Percentiles rank a stretch among this genome's conserved stretches.
Evolutionary conservation across 2,797 vertebrate genomes (phyloP).

Genomic region (Apodemus agrarius): DNA sequence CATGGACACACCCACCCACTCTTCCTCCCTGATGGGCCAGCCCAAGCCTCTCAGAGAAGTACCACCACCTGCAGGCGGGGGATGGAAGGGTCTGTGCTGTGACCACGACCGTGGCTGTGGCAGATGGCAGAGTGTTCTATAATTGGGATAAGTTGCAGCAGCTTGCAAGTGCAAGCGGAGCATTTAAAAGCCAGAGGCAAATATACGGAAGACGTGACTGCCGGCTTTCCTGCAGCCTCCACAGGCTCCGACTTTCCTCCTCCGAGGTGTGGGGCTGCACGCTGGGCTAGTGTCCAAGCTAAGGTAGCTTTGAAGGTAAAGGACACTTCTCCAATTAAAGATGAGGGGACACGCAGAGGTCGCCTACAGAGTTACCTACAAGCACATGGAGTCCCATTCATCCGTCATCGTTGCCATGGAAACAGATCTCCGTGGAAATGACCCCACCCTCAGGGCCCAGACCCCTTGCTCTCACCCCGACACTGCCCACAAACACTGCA

Average conservation of each 20-base stretch:
- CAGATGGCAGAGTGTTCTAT: not conserved
- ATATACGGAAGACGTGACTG: not conserved
- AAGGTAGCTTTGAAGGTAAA: not conserved
- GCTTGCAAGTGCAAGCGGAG: not conserved
- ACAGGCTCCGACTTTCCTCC: not conserved
- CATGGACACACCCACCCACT: not conserved
- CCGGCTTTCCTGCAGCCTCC: not conserved
- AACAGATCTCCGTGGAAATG: not conserved
- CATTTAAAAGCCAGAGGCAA: not conserved
- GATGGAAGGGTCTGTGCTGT: not conserved
- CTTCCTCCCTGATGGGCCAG: not conserved
- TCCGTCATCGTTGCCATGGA: not conserved
- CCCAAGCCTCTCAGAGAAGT: not conserved
- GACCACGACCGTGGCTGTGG: accelerated
- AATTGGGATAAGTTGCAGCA: not conserved
- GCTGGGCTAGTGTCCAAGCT: not conserved
- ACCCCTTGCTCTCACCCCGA: not conserved
- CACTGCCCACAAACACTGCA: no score
- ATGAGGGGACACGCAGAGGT: not conserved
- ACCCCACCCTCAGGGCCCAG: not conserved
- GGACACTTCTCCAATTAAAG: not conserved
- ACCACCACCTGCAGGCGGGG: not conserved
- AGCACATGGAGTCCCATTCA: not conserved
- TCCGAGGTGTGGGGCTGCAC: not conserved
- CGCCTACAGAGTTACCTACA: not conserved